Percentiles rank a stretch among this genome's conserved stretches.
Conservation (phyloP, 2,888 invertebrate genomes). For the Parochlus steinenii region DNA sequence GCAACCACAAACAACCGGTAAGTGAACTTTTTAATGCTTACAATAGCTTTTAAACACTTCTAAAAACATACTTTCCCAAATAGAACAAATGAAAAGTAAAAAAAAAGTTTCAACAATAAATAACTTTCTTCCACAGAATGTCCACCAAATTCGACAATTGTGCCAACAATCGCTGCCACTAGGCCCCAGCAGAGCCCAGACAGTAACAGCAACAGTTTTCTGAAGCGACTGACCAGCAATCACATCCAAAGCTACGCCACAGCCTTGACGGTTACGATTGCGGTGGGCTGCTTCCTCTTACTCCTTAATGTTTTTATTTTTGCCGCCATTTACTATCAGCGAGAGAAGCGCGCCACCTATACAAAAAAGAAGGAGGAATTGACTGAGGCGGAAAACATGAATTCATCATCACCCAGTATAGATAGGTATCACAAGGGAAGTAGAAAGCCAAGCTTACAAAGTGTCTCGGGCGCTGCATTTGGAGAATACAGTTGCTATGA, state of each 20-base stretch:
- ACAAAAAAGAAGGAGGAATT: conserved; percentile 63
- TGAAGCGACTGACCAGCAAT: conserved; percentile 53
- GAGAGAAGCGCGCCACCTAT: conserved; percentile 45
- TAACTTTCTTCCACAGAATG: conserved; percentile 34
- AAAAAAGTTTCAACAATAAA: background rate
- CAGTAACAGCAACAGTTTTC: conserved; percentile 42
- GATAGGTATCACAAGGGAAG: conserved; percentile 18
- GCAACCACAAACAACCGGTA: conserved; percentile 28
- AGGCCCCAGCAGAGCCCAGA: conserved; percentile 18
- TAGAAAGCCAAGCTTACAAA: conserved; percentile 42
- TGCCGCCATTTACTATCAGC: conserved; percentile 74
- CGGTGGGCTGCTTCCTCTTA: conserved; percentile 67
- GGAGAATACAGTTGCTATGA: conserved; percentile 52
- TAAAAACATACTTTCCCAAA: background rate
- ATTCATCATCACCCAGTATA: conserved; percentile 34
- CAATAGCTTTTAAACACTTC: background rate
- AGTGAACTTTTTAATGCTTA: no score
- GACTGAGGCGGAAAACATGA: conserved; percentile 53
- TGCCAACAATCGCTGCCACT: conserved; percentile 24
- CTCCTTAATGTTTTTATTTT: conserved; percentile 72
- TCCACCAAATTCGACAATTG: conserved; percentile 43
- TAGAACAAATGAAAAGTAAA: background rate
- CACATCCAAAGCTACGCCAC: conserved; percentile 82
- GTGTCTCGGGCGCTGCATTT: conserved; percentile 27
- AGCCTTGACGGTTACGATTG: conserved; percentile 73